Conservation (phyloP, 1,140 invertebrate genomes). For the Hyles euphorbiae region DNA sequence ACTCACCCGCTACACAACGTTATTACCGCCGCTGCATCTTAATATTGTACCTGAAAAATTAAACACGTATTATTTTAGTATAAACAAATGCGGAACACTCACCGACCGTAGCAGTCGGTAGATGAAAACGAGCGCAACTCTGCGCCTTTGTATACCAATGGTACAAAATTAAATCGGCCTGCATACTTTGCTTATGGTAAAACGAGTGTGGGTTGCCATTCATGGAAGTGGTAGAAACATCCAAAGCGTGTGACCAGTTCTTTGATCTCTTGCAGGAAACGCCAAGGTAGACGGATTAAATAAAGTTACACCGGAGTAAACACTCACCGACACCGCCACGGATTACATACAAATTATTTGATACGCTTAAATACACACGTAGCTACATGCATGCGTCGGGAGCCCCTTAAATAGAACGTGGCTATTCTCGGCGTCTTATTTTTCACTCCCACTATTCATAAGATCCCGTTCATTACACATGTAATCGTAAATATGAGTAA, state of each 20-base stretch:
- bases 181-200: constrained; percentile 12
- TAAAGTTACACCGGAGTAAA: constrained; percentile 2
- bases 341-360: too few species aligned
- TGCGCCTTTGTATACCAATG: background rate
- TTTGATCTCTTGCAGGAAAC: constrained; percentile 13
- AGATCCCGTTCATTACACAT: too few species aligned
- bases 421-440: too few species aligned
- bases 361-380: too few species aligned
- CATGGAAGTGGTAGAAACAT: constrained; percentile 15
- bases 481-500: too few species aligned
- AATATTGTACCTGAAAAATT: constrained; percentile 16
- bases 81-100: too few species aligned
- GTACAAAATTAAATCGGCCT: constrained; percentile 7
- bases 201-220: constrained; percentile 15
- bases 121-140: background rate
- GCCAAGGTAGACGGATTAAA: constrained; percentile 5
- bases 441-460: too few species aligned
- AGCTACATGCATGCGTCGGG: too few species aligned
- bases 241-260: constrained; percentile 8
- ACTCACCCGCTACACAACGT: constrained; percentile 26
- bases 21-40: constrained; percentile 23
- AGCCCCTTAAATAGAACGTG: too few species aligned
- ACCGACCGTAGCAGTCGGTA: too few species aligned
- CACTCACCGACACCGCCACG: background rate
- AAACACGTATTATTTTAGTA: background rate